Evolutionary conservation across 2,113 vertebrate genomes (phyloP), one percentile per base, ranked within the genome.

Genomic region (Furnarius figulus): DNA sequence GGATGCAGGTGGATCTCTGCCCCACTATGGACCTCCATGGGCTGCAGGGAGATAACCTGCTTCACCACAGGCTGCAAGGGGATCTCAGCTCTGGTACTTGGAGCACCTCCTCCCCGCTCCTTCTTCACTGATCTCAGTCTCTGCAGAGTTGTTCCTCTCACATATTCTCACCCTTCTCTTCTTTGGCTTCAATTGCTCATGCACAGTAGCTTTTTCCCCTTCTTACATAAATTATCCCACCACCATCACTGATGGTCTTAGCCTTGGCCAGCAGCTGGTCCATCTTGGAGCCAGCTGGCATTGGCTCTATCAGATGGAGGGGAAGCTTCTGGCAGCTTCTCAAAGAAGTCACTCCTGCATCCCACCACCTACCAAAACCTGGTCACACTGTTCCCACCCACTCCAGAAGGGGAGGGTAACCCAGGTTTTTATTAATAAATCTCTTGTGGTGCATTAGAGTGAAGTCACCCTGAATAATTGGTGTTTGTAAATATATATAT

Each of bases 151-250:
- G 63, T 23, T 42, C 42, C 63, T 47, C 17, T 19, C 63, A 18
- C 25, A 33, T 9, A 27, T 7, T 44, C 37, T 52, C 27, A 33
- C 10, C 6, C 8, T 0, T 0, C 0, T 0, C 22, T 56, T 40
- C 35, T 79, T 28, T 21, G 31, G 25, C 3, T 76, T 31, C 40
- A 35, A 8, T 49, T 3, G 1, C 21, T 68, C 17, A 23, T 6
- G 30, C 21, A 8, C 25, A 2, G 2, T 4, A 27, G 5, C 5
- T 77, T 68, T 63, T 12, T 33, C 22, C 14, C 14, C 5, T 50
- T 37, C 31, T 53, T 40, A 33, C 24, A 18, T 42, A 0, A 42
- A 8, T 23, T 37, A 49, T 15, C 18, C 59, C 44, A 44, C 22
- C 50, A 23, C 27, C 31, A 31, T 4, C 1, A 0, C 63, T 33